Evolutionary conservation across 2,797 vertebrate species (phyloP).

Genomic region (Siniperca obscura): DNA sequence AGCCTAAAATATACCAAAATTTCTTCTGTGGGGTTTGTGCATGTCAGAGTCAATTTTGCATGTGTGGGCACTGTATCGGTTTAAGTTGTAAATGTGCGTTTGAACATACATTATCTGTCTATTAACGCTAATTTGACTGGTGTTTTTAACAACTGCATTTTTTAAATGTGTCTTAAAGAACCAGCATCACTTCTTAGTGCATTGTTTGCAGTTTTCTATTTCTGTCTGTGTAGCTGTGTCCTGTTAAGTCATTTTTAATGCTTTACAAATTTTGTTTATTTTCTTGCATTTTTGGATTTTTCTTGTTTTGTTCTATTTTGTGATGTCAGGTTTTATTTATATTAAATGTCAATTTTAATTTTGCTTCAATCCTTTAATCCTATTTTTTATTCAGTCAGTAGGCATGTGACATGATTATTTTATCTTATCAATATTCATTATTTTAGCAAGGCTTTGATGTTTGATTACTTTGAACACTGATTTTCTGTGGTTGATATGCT

Average conservation of each 20-base stretch:
- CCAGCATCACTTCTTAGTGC: background rate
- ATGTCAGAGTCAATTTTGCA: background rate
- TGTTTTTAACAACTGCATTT: background rate
- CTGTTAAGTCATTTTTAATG: background rate
- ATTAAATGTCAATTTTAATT: constrained; percentile 28
- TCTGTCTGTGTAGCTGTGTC: background rate
- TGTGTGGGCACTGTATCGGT: background rate
- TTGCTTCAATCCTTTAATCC: constrained; percentile 61
- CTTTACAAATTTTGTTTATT: constrained; percentile 1
- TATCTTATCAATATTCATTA: constrained; percentile 61
- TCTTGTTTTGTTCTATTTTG: constrained; percentile 5
- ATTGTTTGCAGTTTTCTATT: background rate
- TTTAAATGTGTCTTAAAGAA: background rate
- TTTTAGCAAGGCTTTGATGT: constrained; percentile 64
- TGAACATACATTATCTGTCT: background rate
- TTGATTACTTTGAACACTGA: constrained; percentile 48
- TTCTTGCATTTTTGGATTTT: background rate
- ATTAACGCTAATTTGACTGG: background rate
- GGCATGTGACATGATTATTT: constrained; percentile 56
- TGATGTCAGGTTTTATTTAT: constrained; percentile 25
- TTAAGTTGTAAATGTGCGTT: background rate
- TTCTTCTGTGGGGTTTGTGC: background rate
- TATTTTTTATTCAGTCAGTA: constrained; percentile 46
- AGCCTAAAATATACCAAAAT: background rate
- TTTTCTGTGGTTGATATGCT: constrained; percentile 47